Evolutionary conservation across 2,113 vertebrate genomes (phyloP), one percentile per base, ranked within the genome.

Genomic region (Corythoichthys intestinalis): DNA sequence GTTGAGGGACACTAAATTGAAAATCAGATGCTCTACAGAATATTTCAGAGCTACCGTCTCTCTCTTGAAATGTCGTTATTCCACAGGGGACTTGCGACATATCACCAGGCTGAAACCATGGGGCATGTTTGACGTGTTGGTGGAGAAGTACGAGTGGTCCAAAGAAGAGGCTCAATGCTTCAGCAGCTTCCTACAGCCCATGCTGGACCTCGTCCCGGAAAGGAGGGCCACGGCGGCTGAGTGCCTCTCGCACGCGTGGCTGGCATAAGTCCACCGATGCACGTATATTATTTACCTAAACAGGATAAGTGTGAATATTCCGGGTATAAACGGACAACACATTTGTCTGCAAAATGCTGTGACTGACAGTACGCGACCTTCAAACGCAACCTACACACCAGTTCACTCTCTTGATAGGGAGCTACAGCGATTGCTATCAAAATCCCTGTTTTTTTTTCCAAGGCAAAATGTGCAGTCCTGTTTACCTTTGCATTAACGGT

Each of bases 51-150:
- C 34, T 2, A 3, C 28, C 50, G 6, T 47, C 17, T 39, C 12
- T 50, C 52, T 20, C 28, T 28, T 41, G 2, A 35, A 56, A 53
- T 64, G 10, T 17, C 46, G 1, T 72, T 44, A 66, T 9, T 38
- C 65, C 34, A 11, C 80, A 98, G 96, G 96, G 62, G 97, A 98
- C 68, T 92, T 99, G 80, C 95, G 97, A 74, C 96, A 99, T 88
- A 99, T 99, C 88, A 98, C 94, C 67, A 98, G 95, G 86, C 92
- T 99, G 89, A 99, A 99, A 84, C 96, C 97, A 2, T 98, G 97
- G 97, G 97, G 95, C 67, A 91, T 99, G 64, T 85, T 92, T 38
- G 96, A 97, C 75, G 97, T 99, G 65, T 83, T 99, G 71, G 91
- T 95, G 68, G 96, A 99, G 75, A 99, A 99, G 85, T 99, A 99